A percentile compares a stretch with the other conserved stretches of the same genome.
These are phyloP conservation scores for Diachasmimorpha longicaudata DNA, from an alignment of 1,140 invertebrate genomes.

Conservation along the genomic window DNA sequence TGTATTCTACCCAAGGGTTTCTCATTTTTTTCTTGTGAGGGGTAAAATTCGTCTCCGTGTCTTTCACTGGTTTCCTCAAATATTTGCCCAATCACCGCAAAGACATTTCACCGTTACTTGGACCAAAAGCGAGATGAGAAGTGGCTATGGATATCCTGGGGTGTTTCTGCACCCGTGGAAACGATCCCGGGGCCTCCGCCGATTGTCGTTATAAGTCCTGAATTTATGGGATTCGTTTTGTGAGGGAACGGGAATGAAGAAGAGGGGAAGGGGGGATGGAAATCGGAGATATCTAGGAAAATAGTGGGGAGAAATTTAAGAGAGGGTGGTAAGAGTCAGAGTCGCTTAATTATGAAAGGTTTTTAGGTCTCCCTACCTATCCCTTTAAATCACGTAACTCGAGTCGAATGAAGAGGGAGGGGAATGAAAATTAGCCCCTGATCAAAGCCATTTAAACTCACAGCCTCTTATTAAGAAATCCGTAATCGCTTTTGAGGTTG, in stretches of 20 bases:
- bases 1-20: not conserved
- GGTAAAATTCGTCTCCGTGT: slow-evolving; percentile 13
- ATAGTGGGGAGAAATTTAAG: not conserved
- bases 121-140: slow-evolving; percentile 42
- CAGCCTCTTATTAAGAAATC: slow-evolving; percentile 58
- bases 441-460: slow-evolving; percentile 58
- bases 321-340: slow-evolving; percentile 28
- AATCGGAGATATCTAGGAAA: slow-evolving; percentile 24
- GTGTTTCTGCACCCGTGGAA: slow-evolving; percentile 23
- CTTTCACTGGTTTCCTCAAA: slow-evolving; percentile 52
- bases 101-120: slow-evolving; percentile 57
- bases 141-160: slow-evolving; percentile 26
- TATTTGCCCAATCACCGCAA: slow-evolving; percentile 63
- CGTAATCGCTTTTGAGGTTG: slow-evolving; percentile 43
- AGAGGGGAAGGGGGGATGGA: not conserved
- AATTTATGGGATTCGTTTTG: slow-evolving; percentile 33
- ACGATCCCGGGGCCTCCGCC: slow-evolving; percentile 22
- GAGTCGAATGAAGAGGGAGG: slow-evolving; percentile 32
- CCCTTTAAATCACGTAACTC: slow-evolving; percentile 54
- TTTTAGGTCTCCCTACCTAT: slow-evolving; percentile 50
- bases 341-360: slow-evolving; percentile 57
- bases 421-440: slow-evolving; percentile 53
- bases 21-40: slow-evolving; percentile 1
- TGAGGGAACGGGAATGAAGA: not conserved
- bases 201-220: slow-evolving; percentile 30